Conservation (phyloP, 2,797 vertebrate species). For the Tarsius wallacei region DNA sequence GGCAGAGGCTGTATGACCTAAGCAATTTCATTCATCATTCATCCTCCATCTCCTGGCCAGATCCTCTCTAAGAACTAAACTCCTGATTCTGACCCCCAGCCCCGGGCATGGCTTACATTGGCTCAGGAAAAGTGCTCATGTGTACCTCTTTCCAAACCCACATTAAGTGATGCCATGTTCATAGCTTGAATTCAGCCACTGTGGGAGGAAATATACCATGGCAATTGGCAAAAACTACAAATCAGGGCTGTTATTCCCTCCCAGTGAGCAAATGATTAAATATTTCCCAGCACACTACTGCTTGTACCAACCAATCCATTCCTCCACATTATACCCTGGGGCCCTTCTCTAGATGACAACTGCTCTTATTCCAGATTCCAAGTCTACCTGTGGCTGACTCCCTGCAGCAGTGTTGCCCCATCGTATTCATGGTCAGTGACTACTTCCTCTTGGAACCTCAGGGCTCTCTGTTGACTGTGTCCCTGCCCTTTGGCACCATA, state of each 20-base stretch:
- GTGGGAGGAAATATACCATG: not conserved
- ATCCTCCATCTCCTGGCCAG: not conserved
- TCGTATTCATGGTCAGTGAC: not conserved
- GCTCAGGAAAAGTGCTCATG: not conserved
- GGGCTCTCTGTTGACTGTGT: not conserved
- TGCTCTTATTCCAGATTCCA: not conserved
- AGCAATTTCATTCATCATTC: not conserved
- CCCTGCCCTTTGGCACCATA: not conserved
- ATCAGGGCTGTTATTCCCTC: not conserved
- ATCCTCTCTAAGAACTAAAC: not conserved
- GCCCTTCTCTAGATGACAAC: not conserved
- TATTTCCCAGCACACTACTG: not conserved
- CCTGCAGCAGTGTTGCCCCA: not conserved
- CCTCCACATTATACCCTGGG: not conserved
- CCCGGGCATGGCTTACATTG: not conserved
- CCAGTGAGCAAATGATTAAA: constrained; percentile 24
- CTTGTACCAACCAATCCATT: not conserved
- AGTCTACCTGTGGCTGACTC: not conserved
- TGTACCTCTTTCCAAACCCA: constrained; percentile 12
- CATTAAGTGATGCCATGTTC: not conserved
- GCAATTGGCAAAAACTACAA: not conserved
- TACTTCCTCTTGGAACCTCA: not conserved
- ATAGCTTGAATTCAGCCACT: constrained; percentile 30
- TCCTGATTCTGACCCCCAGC: not conserved
- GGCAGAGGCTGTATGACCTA: not conserved